Evolutionary conservation across 2,113 vertebrate species (phyloP), one percentile per base, ranked within the genome.

Genomic region (Cyanoderma ruficeps): DNA sequence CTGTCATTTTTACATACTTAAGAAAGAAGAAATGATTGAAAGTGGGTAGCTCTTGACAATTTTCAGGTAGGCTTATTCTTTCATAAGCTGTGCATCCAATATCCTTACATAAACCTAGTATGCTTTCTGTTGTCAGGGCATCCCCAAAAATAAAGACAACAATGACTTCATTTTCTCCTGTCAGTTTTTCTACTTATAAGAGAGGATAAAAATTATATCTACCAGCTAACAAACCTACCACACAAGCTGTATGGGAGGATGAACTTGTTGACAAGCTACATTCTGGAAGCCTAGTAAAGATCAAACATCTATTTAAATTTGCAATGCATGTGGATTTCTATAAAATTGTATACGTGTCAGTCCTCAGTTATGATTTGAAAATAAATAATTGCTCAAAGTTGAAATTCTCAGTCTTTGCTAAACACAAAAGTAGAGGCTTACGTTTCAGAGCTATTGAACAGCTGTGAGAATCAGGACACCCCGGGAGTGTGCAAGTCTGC

Each of bases 21-120:
- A 64, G 46, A 92, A 96, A 97, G 81, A 90, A 74, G 9, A 71
- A 94, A 93, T 96, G 79, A 97, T 82, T 96, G 93, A 94, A 97
- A 92, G 83, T 95, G 84, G 80, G 88, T 93, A 72, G 46, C 23
- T 96, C 31, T 95, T 91, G 91, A 94, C 64, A 97, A 94, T 91
- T 95, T 95, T 89, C 56, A 96, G 76, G 80, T 91, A 96, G 64
- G 74, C 33, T 92, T 86, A 74, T 44, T 52, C 64, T 87, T 95
- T 96, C 83, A 83, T 63, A 84, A 94, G 53, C 59, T 85, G 37
- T 87, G 49, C 86, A 96, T 72, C 28, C 47, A 86, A 19, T 75
- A 31, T 57, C 91, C 67, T 95, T 95, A 94, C 42, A 89, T 93
- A 93, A 94, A 90, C 39, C 31, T 80, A 70, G 61, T 37, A 82